Base-by-base conservation (phyloP, 2,113 vertebrate genomes). In the Tyrannus savana region DNA sequence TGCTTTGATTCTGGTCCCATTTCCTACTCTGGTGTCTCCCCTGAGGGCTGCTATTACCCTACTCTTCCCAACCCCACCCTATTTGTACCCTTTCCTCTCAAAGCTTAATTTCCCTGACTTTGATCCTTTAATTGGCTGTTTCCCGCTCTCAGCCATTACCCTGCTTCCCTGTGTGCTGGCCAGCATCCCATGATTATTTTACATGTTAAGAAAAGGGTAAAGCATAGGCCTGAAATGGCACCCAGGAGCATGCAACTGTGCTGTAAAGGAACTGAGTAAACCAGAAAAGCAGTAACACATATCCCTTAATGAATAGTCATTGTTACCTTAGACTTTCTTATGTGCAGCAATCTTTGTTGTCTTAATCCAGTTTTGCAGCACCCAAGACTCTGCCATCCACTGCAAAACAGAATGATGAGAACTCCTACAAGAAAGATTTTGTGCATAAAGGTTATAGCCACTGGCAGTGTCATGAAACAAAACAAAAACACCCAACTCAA, bases 81-180 rank as follows among this genome's bases (percentile, higher is more conserved):
- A 6, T 37, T 74, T 63, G 56, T 50, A 22, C 28, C 68, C 18
- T 95, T 96, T 93, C 82, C 80, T 96, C 64, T 64, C 82, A 53
- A 84, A 81, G 60, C 46, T 93, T 89, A 49, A 95, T 97, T 97
- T 96, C 90, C 87, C 69, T 67, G 69, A 84, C 95, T 97, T 96
- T 95, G 93, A 96, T 95, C 90, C 41, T 78, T 84, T 96, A 96
- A 97, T 95, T 95, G 77, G 91, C 92, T 71, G 52, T 85, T 96
- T 97, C 94, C 90, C 39, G 1, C 78, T 96, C 46, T 77, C 64
- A 71, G 75, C 87, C 75, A 73, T 88, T 59, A 62, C 2, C 7
- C 60, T 79, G 52, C 80, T 92, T 96, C 93, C 75, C 83, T 68
- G 37, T 44, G 55, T 88, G 82, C 83, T 86, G 73, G 94, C 84